A percentile compares a stretch with the other conserved stretches of the same genome.
These are phyloP conservation scores for Hypercompe scribonia DNA, from an alignment of 2,888 invertebrate genomes.

Conservation along the genomic window DNA sequence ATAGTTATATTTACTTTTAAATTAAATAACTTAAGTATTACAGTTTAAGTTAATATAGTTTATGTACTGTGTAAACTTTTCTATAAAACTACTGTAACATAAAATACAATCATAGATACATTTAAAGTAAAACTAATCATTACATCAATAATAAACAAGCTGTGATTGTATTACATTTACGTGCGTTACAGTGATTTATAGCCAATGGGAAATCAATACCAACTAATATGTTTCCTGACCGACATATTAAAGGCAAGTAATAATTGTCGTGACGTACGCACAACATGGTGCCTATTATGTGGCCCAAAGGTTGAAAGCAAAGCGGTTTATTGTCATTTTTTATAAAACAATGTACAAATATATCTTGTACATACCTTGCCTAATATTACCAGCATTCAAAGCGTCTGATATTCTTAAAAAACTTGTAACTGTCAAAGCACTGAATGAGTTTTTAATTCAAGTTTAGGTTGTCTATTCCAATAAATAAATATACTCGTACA, in stretches of 20 bases:
- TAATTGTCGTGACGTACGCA: slow-evolving; percentile 1
- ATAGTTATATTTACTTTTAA: no score
- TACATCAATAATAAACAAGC: background rate
- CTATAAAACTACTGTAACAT: no score
- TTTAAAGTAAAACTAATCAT: background rate
- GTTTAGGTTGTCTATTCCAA: no score
- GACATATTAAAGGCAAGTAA: background rate
- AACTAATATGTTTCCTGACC: background rate
- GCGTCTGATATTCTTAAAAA: no score
- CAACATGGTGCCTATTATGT: background rate
- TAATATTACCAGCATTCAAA: no score
- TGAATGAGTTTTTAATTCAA: no score
- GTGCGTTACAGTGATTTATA: background rate
- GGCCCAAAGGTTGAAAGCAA: background rate
- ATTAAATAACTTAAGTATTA: no score
- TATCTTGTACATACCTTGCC: background rate
- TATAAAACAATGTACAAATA: background rate
- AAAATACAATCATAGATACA: background rate
- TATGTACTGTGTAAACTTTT: no score
- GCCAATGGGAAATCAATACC: background rate
- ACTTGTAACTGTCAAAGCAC: no score
- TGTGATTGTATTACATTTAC: background rate
- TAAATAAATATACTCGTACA: no score
- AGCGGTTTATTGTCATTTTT: background rate
- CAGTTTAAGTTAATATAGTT: no score